Base-by-base conservation (phyloP, 2,888 invertebrate genomes). In the Eilema caniola region DNA sequence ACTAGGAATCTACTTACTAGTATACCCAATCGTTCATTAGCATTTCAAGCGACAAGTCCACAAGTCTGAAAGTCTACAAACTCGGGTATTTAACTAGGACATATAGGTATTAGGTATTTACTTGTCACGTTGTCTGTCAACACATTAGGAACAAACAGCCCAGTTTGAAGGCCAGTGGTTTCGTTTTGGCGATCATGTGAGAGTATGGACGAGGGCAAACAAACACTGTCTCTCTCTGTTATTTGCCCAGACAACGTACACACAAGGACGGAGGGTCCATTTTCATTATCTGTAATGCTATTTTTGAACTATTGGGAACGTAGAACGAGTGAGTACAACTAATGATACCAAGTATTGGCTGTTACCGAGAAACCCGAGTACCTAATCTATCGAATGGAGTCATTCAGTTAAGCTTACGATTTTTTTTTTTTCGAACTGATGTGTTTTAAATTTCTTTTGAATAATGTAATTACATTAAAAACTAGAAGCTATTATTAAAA, bases 181-280 rank as follows among this genome's bases (percentile, higher is more conserved):
- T 53, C 66, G 66, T 59, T 57, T 37, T 37, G 24, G 47, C 11
- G 28, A 75, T 69, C 66, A 73, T 66, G 79, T 75, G 75, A 69
- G 64, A 24, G 71, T 41, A 33, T 24, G 25, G 66, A 25, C 56
- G 37, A 70, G 70, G 70, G n/a, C 56, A 28, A 20, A 3, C 62
- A 70, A 66, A 70, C n/a, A 70, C 20, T 60, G 20, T 25, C 66
- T 20, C 24, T 23, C 66, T 20, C 24, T 23, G 23, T 3, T 66
- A 28, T 47, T 41, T 47, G 11, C 33, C n/a, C 53, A 53, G 53
- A 53, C 53, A 3, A 53, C 53, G 20, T 53, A 53, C n/a, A n/a
- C 53, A 53, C 53, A 53, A 53, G n/a, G 53, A 53, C n/a, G n/a
- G 53, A 53, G n/a, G 53, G 53, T 53, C 2, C 10, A n/a, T 53